Conservation (phyloP, 2,797 vertebrate species). For the Hypotaenidia okinawae region DNA sequence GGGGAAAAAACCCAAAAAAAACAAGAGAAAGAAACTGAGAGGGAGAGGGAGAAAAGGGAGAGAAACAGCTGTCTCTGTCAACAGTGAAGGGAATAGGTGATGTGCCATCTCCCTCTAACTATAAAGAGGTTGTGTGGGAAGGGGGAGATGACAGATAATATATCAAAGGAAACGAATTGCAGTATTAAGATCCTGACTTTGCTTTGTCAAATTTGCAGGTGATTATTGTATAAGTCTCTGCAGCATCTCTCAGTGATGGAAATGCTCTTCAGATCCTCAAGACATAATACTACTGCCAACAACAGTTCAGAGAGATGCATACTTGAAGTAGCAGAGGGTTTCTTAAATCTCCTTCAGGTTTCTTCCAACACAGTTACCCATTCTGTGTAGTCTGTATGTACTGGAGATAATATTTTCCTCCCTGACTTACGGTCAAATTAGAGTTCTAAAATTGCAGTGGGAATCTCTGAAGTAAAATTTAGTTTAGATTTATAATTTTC, state of each 20-base stretch:
- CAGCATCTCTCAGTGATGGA: conserved; percentile 45
- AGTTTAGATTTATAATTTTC: background rate
- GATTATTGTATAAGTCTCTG: conserved; percentile 52
- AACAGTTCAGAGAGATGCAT: conserved; percentile 9
- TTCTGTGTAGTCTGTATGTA: background rate
- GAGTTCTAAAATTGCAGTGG: background rate
- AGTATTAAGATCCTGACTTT: conserved; percentile 58
- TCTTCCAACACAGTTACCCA: background rate
- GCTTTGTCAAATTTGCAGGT: conserved; percentile 62
- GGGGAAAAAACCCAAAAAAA: background rate
- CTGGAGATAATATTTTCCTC: background rate
- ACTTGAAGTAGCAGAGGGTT: conserved; percentile 4
- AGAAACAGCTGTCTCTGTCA: conserved; percentile 13
- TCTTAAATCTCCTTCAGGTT: conserved; percentile 9
- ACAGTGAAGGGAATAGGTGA: conserved; percentile 4
- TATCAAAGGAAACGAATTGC: conserved; percentile 68
- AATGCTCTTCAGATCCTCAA: conserved; percentile 57
- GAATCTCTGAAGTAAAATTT: background rate
- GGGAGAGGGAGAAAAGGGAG: background rate
- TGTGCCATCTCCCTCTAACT: conserved; percentile 18
- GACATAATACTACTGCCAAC: conserved; percentile 13
- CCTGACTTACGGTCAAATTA: background rate
- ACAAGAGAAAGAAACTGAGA: background rate
- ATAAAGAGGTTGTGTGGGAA: conserved; percentile 55
- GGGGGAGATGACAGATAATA: conserved; percentile 47